Base-by-base conservation (phyloP, 2,797 vertebrate genomes). In the Myripristis jacobus region DNA sequence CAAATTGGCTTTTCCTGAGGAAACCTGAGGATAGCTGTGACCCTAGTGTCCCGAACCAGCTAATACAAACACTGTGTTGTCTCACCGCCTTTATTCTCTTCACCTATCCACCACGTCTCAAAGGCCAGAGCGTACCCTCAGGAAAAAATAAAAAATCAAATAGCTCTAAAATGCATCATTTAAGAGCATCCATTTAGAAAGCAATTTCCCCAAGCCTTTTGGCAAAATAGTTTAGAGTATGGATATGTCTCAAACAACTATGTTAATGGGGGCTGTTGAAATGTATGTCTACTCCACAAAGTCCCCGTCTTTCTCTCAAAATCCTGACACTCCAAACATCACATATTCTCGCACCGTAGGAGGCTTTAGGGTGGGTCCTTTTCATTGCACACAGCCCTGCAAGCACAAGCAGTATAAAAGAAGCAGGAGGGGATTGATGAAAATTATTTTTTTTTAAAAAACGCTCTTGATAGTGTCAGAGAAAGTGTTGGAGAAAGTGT, bases 131-230 rank as follows among this genome's bases (percentile, higher is more conserved):
- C 1, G 9, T 46, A 48, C 36, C 84, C 61, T 58, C 27, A 16
- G 18, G 52, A 61, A 70, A 13, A 47, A 22, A 22, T 75, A 44
- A n/a, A n/a, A n/a, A n/a, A n/a, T n/a, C n/a, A 44, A 61, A 43
- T 11, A 54, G 21, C 34, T 82, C 55, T 48, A 68, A 73, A 79
- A 72, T 85, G 53, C 77, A 83, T 82, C 76, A 71, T 79, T 76
- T 41, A 65, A 75, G n/a, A 36, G 52, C 43, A 48, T 79, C 43
- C 59, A 73, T 69, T 68, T 13, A 56, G 19, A 81, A 80, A 80
- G 82, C 66, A 71, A 79, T 85, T 81, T 84, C 22, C 66, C 59
- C 44, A 65, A 46, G 22, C 47, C 55, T 41, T 12, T 53, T 60
- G 58, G 66, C 73, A 34, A 70, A 69, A 16, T 21, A 57, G 41